phyloP scores from a whole-genome alignment of 2,113 vertebrate species.

The Cathartes aura region DNA sequence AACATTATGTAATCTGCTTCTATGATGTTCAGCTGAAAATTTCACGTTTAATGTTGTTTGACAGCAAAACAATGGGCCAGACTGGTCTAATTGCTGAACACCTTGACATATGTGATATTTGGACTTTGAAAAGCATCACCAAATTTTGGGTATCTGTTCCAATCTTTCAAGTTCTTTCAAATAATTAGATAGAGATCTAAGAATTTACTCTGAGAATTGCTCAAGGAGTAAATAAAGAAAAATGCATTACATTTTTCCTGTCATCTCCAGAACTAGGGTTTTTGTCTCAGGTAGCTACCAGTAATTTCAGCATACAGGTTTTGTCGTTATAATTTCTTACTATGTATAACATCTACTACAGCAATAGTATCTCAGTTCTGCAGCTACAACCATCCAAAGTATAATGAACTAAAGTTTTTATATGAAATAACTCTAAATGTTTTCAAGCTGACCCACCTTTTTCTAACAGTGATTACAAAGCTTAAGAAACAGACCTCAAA shows the following conservation, averaged over 20 bases:
- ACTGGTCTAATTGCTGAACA: background rate
- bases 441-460: background rate
- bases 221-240: background rate
- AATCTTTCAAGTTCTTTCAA: background rate
- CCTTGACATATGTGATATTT: background rate
- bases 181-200: background rate
- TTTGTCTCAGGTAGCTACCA: background rate
- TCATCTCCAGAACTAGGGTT: background rate
- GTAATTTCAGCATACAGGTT: background rate
- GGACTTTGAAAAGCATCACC: background rate
- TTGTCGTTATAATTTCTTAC: background rate
- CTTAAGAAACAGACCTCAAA: background rate
- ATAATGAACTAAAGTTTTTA: background rate
- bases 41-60: background rate
- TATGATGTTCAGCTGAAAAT: background rate
- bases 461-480: background rate
- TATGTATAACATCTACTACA: background rate
- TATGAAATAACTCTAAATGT: background rate
- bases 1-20: background rate
- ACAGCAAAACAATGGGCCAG: constrained; percentile 4
- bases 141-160: background rate
- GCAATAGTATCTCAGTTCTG: background rate
- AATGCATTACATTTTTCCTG: background rate
- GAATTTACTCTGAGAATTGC: background rate
- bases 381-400: background rate